Conservation (phyloP, 1,140 invertebrate species). For the Drosophila novamexicana region DNA sequence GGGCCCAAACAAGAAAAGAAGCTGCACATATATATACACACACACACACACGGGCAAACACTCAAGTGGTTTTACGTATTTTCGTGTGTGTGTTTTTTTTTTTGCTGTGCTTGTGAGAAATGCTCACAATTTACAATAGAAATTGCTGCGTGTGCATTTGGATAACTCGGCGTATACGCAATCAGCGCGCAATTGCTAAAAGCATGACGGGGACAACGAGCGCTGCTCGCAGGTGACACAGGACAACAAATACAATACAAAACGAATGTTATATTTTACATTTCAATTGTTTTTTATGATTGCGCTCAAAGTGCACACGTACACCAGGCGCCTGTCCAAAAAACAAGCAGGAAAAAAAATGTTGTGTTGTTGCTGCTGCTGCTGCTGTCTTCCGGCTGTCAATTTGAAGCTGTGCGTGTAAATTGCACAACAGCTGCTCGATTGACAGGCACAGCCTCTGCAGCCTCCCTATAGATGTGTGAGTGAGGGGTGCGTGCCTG, state of each 20-base stretch:
- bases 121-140: slow-evolving; percentile 80
- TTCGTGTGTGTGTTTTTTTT: slow-evolving; percentile 21
- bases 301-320: slow-evolving; percentile 78
- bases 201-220: slow-evolving; percentile 53
- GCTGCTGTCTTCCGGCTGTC: slow-evolving; percentile 66
- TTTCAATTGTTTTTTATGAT: slow-evolving; percentile 83
- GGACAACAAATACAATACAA: slow-evolving; percentile 32
- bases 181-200: slow-evolving; percentile 77
- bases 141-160: slow-evolving; percentile 80
- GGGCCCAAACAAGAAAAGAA: slow-evolving; percentile 57
- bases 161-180: slow-evolving; percentile 78
- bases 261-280: slow-evolving; percentile 81
- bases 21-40: slow-evolving; percentile 32
- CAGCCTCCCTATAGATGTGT: slow-evolving; percentile 7
- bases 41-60: slow-evolving; percentile 10
- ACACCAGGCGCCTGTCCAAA: slow-evolving; percentile 13
- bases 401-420: slow-evolving; percentile 79
- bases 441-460: slow-evolving; percentile 54
- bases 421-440: slow-evolving; percentile 80
- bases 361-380: slow-evolving; percentile 27
- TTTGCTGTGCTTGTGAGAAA: slow-evolving; percentile 61
- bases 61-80: slow-evolving; percentile 3
- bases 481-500: slow-evolving; percentile 8
- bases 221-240: slow-evolving; percentile 54
- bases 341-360: slow-evolving; percentile 8